Percentiles rank a stretch among this genome's conserved stretches.
Conservation (phyloP, 2,113 vertebrate genomes). For the Odocoileus virginianus region DNA sequence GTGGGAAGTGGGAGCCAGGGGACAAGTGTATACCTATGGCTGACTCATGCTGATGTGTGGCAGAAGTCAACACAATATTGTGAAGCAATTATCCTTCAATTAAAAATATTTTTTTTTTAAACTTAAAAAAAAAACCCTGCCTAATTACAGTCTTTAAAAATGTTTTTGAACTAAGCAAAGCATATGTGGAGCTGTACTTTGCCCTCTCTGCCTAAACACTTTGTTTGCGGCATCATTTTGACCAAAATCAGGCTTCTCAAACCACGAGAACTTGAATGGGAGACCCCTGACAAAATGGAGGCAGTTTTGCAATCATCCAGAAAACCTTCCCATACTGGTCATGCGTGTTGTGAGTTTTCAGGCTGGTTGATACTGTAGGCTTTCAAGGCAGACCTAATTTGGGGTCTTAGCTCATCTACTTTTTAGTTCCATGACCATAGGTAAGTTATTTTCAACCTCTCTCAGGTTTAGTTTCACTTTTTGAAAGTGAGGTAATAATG, state of each 20-base stretch:
- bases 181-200: background rate
- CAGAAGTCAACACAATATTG: background rate
- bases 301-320: background rate
- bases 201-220: background rate
- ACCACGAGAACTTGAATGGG: background rate
- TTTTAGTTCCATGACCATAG: background rate
- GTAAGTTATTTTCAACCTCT: background rate
- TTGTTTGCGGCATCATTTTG: background rate
- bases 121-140: background rate
- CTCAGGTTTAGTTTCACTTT: background rate
- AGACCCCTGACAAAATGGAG: background rate
- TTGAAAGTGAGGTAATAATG: background rate
- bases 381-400: background rate
- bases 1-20: background rate
- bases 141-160: background rate
- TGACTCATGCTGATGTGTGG: background rate
- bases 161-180: background rate
- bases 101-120: background rate
- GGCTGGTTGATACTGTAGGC: background rate
- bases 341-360: background rate
- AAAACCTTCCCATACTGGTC: background rate
- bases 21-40: background rate
- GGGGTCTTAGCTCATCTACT: background rate
- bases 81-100: background rate
- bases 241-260: background rate